These are phyloP conservation scores for Limosa lapponica DNA, from an alignment of 2,797 vertebrate species.

Conservation along the genomic window DNA sequence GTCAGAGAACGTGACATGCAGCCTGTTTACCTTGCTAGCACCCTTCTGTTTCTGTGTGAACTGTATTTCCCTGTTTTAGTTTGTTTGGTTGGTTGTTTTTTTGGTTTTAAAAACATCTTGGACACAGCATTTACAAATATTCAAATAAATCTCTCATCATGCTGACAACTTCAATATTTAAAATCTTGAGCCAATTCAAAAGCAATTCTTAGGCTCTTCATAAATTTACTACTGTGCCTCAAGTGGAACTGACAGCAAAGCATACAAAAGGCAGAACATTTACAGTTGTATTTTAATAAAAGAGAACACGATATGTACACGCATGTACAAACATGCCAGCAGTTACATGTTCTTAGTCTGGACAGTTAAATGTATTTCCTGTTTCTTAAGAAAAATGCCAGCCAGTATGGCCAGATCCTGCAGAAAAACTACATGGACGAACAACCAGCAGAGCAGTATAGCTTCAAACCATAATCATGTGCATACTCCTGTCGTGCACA, in stretches of 20 bases:
- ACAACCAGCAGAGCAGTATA: not conserved
- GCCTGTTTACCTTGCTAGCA: slow-evolving; percentile 18
- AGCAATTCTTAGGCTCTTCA: slow-evolving; percentile 55
- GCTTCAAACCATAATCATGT: not conserved
- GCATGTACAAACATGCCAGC: not conserved
- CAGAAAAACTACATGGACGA: not conserved
- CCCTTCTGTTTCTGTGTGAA: not conserved
- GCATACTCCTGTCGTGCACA: not conserved
- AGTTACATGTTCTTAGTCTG: not conserved
- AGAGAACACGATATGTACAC: not conserved
- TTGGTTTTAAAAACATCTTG: not conserved
- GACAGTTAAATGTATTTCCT: not conserved
- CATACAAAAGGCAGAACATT: not conserved
- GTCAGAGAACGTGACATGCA: not conserved
- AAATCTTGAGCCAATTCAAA: slow-evolving; percentile 65
- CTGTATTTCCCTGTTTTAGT: not conserved
- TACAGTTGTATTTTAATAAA: not conserved
- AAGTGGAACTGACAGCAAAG: not conserved
- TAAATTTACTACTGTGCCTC: slow-evolving; percentile 57
- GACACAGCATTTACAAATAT: slow-evolving; percentile 63
- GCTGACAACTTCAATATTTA: slow-evolving; percentile 61
- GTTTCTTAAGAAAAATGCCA: not conserved
- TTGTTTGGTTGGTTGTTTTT: not conserved
- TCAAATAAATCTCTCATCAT: slow-evolving; percentile 62
- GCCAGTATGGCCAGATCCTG: not conserved